Percentiles rank a stretch among this genome's conserved stretches.
These are phyloP conservation scores for Leptura quadrifasciata DNA, from an alignment of 2,888 invertebrate species.

Conservation along the genomic window DNA sequence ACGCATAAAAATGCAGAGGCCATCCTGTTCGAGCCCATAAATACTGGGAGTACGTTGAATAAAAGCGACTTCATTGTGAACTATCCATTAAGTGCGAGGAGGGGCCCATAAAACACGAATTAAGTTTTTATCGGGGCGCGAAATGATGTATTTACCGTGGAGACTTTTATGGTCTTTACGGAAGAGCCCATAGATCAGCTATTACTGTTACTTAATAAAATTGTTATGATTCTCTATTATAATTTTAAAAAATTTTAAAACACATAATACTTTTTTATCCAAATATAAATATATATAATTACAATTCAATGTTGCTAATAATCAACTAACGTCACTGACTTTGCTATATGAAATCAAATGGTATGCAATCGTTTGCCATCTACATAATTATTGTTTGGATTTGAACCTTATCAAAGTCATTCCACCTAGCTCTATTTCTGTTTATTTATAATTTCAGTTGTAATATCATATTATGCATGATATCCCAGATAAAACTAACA, in stretches of 20 bases:
- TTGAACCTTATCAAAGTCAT: too few species aligned
- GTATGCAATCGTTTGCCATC: too few species aligned
- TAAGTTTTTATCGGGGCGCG: constrained; percentile 67
- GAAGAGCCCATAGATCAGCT: constrained; percentile 42
- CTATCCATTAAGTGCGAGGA: constrained; percentile 64
- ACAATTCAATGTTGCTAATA: too few species aligned
- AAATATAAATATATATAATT: too few species aligned
- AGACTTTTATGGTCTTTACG: constrained; percentile 59
- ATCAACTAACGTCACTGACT: too few species aligned
- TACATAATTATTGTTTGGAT: too few species aligned
- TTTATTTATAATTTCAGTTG: too few species aligned
- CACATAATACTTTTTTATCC: background rate
- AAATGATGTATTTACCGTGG: constrained; percentile 65
- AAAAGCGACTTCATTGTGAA: constrained; percentile 63
- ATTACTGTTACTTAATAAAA: constrained; percentile 41
- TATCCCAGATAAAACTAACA: too few species aligned
- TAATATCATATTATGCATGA: too few species aligned
- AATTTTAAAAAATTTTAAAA: constrained; percentile 7
- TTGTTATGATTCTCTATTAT: constrained; percentile 40
- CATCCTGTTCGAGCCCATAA: constrained; percentile 58
- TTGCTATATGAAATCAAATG: too few species aligned
- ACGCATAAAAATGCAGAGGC: constrained; percentile 60
- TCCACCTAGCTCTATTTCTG: too few species aligned
- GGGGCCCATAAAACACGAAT: constrained; percentile 66
- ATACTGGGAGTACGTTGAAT: constrained; percentile 58